phyloP scores from a whole-genome alignment of 2,888 invertebrate genomes.

The Prenolepis imparis region DNA sequence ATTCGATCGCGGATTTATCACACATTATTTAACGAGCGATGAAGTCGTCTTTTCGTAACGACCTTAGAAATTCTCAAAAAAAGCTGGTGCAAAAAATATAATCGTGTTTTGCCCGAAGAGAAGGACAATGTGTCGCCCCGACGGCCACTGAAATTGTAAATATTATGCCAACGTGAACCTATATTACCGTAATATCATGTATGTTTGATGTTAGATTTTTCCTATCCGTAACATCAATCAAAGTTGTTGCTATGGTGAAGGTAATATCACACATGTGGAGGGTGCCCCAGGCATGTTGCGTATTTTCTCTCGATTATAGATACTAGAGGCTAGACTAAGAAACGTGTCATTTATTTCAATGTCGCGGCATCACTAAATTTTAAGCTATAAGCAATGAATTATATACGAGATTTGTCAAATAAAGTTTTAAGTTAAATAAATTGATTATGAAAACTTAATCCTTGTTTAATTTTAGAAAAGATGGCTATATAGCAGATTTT shows the following conservation, averaged over 20 bases:
- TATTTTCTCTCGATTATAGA: constrained; percentile 44
- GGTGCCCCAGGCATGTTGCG: constrained; percentile 10
- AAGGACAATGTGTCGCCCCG: constrained; percentile 1
- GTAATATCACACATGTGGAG: constrained; percentile 29
- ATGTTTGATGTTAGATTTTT: constrained; percentile 39
- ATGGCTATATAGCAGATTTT: background rate
- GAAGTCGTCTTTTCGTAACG: background rate
- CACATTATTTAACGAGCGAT: constrained; percentile 20
- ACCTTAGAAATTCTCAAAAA: background rate
- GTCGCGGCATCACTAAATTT: constrained; percentile 4
- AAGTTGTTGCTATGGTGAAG: constrained; percentile 36
- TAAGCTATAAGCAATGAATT: background rate
- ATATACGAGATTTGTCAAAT: background rate
- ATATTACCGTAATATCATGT: constrained; percentile 29
- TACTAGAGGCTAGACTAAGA: constrained; percentile 27
- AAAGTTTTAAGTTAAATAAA: background rate
- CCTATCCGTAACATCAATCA: constrained; percentile 39
- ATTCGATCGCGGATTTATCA: background rate
- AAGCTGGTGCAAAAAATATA: background rate
- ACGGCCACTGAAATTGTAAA: constrained; percentile 32
- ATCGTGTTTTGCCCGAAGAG: background rate
- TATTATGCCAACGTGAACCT: constrained; percentile 26
- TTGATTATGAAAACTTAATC: background rate
- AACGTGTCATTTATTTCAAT: constrained; percentile 30
- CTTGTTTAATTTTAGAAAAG: constrained; percentile 16